phyloP scores from a whole-genome alignment of 2,888 invertebrate species.

The Rhagonycha fulva region DNA sequence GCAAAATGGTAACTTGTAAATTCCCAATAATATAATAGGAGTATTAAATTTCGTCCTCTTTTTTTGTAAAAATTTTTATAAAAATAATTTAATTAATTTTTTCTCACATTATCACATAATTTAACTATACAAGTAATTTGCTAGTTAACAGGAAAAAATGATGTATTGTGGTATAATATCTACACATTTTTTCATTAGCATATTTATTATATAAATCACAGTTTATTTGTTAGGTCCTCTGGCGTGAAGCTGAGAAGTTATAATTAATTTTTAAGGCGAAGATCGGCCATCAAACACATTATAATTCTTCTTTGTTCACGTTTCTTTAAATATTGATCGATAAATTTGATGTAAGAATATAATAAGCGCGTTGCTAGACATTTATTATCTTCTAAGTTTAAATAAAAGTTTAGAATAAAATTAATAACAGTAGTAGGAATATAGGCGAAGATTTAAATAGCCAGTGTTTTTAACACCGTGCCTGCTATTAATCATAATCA shows the following conservation, averaged over 20 bases:
- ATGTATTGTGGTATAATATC: constrained; percentile 10
- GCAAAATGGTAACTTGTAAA: too few relatives aligned
- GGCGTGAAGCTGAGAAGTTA: constrained; percentile 42
- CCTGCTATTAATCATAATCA: constrained; percentile 54
- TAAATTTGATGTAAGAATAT: background rate
- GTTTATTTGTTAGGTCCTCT: constrained; percentile 35
- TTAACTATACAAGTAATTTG: background rate
- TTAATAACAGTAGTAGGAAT: constrained; percentile 29
- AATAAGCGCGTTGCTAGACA: background rate
- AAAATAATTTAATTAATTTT: background rate
- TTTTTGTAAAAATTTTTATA: background rate
- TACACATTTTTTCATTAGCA: constrained; percentile 30
- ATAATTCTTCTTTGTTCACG: background rate
- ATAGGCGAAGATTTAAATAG: constrained; percentile 34
- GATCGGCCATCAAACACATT: constrained; percentile 2
- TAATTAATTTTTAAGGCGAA: constrained; percentile 50
- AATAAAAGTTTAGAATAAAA: constrained; percentile 3
- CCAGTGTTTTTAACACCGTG: constrained; percentile 39
- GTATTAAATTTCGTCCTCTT: too few relatives aligned
- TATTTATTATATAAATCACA: constrained; percentile 37
- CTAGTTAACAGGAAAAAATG: constrained; percentile 2
- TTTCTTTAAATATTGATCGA: background rate
- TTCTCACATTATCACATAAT: constrained; percentile 1
- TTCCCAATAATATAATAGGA: too few relatives aligned
- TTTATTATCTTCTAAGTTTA: background rate